A percentile compares a stretch with the other conserved stretches of the same genome.
Evolutionary conservation across 2,113 vertebrate species (phyloP).

Genomic region (Colaptes auratus): DNA sequence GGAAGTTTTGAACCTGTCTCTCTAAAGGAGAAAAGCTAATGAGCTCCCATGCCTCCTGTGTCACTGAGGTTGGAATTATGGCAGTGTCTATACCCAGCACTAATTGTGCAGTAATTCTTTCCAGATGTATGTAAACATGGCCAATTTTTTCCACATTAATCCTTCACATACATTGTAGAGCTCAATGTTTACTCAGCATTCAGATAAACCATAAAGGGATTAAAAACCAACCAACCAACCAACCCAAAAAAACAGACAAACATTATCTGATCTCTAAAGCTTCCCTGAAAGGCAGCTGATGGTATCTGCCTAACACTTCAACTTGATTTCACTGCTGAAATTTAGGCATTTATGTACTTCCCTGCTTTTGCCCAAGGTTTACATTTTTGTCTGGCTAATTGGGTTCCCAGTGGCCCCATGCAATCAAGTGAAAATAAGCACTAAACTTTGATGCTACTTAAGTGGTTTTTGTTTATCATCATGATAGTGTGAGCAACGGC

Average conservation of each 20-base stretch:
- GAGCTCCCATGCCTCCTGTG: neutral
- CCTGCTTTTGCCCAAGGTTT: neutral
- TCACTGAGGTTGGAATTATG: neutral
- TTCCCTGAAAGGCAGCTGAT: slow-evolving; percentile 5
- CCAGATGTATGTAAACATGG: neutral
- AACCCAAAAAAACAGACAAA: too few relatives aligned
- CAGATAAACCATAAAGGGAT: neutral
- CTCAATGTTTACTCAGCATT: neutral
- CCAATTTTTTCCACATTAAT: neutral
- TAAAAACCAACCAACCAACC: neutral
- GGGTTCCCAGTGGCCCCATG: neutral
- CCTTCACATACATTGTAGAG: neutral
- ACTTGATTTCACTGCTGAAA: slow-evolving; percentile 18
- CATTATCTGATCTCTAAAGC: neutral
- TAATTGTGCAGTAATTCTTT: neutral
- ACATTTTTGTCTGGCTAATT: neutral
- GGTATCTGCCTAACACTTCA: neutral
- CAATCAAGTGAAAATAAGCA: neutral
- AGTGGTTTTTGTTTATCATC: too few relatives aligned
- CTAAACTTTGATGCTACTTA: neutral
- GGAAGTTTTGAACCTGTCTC: neutral
- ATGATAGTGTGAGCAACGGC: neutral
- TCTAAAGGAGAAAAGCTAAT: neutral
- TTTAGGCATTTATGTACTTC: neutral
- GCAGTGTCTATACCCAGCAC: neutral